Conservation (phyloP, 2,888 invertebrate species). For the Nomada ruficornis region DNA sequence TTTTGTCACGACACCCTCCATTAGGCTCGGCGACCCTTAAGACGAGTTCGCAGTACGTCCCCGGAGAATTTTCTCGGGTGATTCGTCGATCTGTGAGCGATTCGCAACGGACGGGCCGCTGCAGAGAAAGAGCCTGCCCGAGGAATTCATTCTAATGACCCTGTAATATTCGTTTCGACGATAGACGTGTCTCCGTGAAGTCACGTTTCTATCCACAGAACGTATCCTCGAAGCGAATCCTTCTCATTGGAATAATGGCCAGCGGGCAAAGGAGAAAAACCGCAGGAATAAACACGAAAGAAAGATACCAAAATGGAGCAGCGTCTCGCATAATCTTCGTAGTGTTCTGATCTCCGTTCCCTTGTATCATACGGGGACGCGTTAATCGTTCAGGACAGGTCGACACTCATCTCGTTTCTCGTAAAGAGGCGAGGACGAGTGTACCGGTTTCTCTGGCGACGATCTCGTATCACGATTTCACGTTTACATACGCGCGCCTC, state of each 20-base stretch:
- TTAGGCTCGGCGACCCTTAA: conserved; percentile 48
- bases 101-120: conserved; percentile 63
- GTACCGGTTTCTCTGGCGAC: conserved; percentile 63
- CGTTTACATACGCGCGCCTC: conserved; percentile 65
- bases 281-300: too few relatives aligned
- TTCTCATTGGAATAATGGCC: too few relatives aligned
- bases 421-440: conserved; percentile 62
- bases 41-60: conserved; percentile 44
- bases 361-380: conserved; percentile 75
- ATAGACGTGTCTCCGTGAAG: background rate
- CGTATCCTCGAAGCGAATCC: background rate
- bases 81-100: conserved; percentile 67
- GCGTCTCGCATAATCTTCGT: conserved; percentile 8
- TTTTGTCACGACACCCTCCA: conserved; percentile 67
- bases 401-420: conserved; percentile 77
- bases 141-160: conserved; percentile 52
- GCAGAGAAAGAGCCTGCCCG: conserved; percentile 32
- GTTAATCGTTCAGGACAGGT: conserved; percentile 81
- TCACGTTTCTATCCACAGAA: conserved; percentile 20
- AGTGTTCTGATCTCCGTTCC: conserved; percentile 61
- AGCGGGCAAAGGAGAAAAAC: too few relatives aligned
- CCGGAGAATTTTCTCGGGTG: conserved; percentile 56
- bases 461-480: conserved; percentile 78
- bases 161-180: background rate
- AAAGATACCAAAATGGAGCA: too few relatives aligned